These are phyloP conservation scores for Forbesichthys agassizii DNA, from an alignment of 2,113 vertebrate species.

Conservation along the genomic window DNA sequence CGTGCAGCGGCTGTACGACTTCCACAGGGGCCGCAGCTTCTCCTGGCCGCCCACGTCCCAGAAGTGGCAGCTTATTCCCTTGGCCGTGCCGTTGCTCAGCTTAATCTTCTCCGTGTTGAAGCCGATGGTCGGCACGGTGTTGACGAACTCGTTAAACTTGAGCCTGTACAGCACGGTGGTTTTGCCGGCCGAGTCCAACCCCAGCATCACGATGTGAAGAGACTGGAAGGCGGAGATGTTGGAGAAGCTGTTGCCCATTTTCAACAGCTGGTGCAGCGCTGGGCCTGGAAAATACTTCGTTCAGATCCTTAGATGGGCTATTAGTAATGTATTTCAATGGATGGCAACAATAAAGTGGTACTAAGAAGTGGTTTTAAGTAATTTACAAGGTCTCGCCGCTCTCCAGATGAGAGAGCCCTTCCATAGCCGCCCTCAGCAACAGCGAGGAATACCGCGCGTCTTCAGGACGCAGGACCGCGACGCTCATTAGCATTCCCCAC, in stretches of 20 bases:
- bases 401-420: constrained; percentile 27
- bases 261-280: constrained; percentile 10
- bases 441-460: constrained; percentile 29
- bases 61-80: constrained; percentile 97
- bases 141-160: constrained; percentile 97
- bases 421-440: constrained; percentile 43
- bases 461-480: constrained; percentile 42
- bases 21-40: constrained; percentile 96
- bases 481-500: constrained; percentile 61
- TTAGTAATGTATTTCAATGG: background rate
- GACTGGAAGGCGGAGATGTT: constrained; percentile 97
- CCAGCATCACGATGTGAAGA: constrained; percentile 96
- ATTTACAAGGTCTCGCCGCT: constrained; percentile 14
- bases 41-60: constrained; percentile 98
- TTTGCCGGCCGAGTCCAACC: constrained; percentile 95
- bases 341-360: background rate
- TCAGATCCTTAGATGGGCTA: constrained; percentile 3
- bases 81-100: constrained; percentile 90
- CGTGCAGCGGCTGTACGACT: constrained; percentile 96
- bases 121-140: constrained; percentile 96
- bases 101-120: constrained; percentile 97
- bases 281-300: background rate
- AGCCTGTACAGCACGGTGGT: constrained; percentile 94
- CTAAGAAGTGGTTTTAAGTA: background rate
- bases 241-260: constrained; percentile 95